Conservation (phyloP, 1,140 invertebrate species). For the Mamestra configurata region DNA sequence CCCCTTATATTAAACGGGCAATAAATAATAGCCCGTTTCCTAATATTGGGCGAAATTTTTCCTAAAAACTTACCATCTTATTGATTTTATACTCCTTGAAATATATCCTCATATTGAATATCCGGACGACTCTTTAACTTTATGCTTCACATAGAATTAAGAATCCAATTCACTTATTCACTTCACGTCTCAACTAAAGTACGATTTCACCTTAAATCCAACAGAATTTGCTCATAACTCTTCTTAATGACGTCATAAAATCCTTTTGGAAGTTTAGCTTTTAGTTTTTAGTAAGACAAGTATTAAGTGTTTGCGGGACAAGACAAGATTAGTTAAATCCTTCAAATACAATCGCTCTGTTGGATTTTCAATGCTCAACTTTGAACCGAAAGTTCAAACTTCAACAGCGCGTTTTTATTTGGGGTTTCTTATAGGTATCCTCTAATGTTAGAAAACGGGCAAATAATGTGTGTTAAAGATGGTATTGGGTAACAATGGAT, state of each 20-base stretch:
- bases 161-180: constrained; percentile 59
- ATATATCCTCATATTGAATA: constrained; percentile 78
- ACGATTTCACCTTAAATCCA: constrained; percentile 12
- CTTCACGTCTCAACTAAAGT: constrained; percentile 31
- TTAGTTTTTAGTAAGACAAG: not conserved
- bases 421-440: no score
- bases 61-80: constrained; percentile 78
- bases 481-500: not conserved
- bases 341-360: not conserved
- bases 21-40: no score
- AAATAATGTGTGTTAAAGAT: not conserved
- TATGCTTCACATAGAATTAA: constrained; percentile 82
- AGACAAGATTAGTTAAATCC: not conserved
- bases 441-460: no score
- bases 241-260: constrained; percentile 8
- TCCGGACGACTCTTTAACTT: constrained; percentile 73
- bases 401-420: no score
- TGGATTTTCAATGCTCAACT: no score
- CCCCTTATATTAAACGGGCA: no score
- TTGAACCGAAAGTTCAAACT: no score
- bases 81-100: constrained; percentile 82
- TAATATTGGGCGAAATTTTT: no score
- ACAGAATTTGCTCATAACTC: constrained; percentile 18
- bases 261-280: not conserved
- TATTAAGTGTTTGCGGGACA: not conserved